Conservation (phyloP, 2,888 invertebrate genomes). For the Boloria selene region DNA sequence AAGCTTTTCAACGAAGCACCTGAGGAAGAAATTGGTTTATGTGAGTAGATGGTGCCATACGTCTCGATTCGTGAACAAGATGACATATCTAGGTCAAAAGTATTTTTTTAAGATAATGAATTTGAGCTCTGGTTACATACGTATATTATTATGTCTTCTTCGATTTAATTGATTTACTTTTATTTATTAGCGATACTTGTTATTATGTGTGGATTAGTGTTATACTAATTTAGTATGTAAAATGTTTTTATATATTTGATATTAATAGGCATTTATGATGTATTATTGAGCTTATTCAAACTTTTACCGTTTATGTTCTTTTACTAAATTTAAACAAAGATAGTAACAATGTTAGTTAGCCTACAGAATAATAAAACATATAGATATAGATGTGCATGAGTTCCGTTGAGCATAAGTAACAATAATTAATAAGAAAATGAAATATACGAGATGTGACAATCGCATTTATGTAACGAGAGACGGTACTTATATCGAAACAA, state of each 20-base stretch:
- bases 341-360: no score
- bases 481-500: conserved; percentile 3
- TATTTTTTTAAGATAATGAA: conserved; percentile 58
- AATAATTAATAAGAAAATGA: conserved; percentile 1
- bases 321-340: no score
- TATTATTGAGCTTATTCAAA: no score
- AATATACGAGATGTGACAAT: not conserved
- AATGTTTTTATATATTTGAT: no score
- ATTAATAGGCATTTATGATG: no score
- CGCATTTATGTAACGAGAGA: conserved; percentile 18
- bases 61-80: conserved; percentile 55
- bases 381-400: not conserved
- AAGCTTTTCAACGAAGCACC: conserved; percentile 52
- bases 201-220: no score
- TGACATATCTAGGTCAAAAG: conserved; percentile 70
- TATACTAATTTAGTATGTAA: no score
- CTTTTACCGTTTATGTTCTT: no score
- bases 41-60: conserved; percentile 52
- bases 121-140: not conserved
- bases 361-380: not conserved
- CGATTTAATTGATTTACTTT: no score
- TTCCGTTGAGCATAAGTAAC: not conserved
- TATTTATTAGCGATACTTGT: no score
- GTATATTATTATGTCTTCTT: not conserved
- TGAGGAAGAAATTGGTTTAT: conserved; percentile 49